phyloP scores from a whole-genome alignment of 2,113 vertebrate genomes.

The Glareola pratincola region DNA sequence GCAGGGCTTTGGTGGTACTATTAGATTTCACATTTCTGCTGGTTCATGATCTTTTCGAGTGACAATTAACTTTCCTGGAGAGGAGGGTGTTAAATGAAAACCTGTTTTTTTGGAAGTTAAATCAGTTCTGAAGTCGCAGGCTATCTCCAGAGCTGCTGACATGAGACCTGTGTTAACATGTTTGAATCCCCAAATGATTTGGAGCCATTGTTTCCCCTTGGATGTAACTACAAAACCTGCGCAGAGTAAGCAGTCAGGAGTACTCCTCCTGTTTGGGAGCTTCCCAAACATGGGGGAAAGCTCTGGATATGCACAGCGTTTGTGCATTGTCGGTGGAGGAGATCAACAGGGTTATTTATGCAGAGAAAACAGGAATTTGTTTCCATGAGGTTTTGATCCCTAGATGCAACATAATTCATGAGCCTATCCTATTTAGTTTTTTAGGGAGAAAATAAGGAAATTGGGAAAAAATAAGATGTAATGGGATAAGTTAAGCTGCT shows the following conservation, averaged over 20 bases:
- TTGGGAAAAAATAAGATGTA: not conserved
- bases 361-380: not conserved
- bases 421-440: not conserved
- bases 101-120: not conserved
- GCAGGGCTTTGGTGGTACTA: not conserved
- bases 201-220: constrained; percentile 7
- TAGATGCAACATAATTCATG: not conserved
- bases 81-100: not conserved
- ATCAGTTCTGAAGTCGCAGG: not conserved
- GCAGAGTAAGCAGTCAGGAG: constrained; percentile 5
- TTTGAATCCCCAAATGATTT: not conserved
- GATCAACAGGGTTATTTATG: not conserved
- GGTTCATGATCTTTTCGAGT: not conserved
- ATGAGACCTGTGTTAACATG: not conserved
- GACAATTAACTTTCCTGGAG: not conserved
- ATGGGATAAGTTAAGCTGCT: not conserved
- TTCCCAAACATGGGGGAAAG: not conserved
- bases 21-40: not conserved
- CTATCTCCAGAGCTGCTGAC: constrained; percentile 31
- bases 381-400: not conserved
- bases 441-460: not conserved
- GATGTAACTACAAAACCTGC: not conserved
- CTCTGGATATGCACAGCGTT: not conserved
- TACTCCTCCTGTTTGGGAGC: not conserved
- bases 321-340: not conserved